Evolutionary conservation across 2,113 vertebrate genomes (phyloP).

Genomic region (Cyprinodon brontotheroides): DNA sequence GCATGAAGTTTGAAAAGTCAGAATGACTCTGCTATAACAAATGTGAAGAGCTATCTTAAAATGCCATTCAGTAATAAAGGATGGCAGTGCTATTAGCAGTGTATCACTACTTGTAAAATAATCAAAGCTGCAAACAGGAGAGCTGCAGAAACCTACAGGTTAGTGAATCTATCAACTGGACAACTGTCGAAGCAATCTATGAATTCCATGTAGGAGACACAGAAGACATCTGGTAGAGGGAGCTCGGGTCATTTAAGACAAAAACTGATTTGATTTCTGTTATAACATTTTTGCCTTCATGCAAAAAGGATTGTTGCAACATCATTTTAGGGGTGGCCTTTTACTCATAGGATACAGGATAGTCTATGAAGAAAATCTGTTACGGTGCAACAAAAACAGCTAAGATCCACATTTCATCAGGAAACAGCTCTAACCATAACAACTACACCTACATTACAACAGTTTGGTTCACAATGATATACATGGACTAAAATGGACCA

Average conservation of each 20-base stretch:
- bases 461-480: no score
- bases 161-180: not conserved
- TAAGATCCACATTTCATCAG: no score
- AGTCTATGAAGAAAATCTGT: no score
- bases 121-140: not conserved
- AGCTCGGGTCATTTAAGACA: not conserved
- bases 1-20: not conserved
- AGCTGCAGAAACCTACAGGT: not conserved
- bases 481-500: no score
- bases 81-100: not conserved
- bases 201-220: not conserved
- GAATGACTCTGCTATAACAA: not conserved
- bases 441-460: no score
- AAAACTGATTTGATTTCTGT: not conserved
- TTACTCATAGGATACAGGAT: no score
- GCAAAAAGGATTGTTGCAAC: not conserved
- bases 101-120: not conserved
- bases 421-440: no score
- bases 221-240: not conserved
- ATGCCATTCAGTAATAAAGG: not conserved
- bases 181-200: not conserved
- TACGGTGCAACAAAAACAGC: no score
- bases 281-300: not conserved
- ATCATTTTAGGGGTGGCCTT: not conserved
- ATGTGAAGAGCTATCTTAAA: not conserved